These are phyloP conservation scores for Lumbricus terrestris DNA, from an alignment of 2,888 invertebrate genomes.

Conservation along the genomic window DNA sequence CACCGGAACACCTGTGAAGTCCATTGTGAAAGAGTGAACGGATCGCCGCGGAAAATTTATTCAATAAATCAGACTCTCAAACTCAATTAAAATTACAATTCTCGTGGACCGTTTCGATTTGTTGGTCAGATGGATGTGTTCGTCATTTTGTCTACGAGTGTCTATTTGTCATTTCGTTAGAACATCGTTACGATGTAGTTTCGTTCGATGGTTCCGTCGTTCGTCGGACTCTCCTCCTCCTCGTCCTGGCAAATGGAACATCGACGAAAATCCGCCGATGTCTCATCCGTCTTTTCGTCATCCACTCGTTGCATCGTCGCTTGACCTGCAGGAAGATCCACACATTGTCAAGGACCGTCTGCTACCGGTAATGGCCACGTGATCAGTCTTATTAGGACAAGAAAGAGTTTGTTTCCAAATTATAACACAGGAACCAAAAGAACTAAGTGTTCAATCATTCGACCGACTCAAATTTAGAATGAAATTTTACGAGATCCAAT, in stretches of 20 bases:
- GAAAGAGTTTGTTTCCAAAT: not conserved
- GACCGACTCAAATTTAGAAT: not conserved
- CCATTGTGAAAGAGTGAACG: not conserved
- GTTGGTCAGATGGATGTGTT: too few species aligned
- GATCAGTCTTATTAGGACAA: not conserved
- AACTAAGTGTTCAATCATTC: not conserved
- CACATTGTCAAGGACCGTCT: not conserved
- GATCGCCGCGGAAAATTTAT: not conserved
- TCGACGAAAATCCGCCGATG: not conserved
- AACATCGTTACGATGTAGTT: slow-evolving; percentile 5
- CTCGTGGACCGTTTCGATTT: not conserved
- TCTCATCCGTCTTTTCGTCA: not conserved
- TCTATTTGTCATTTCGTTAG: not conserved
- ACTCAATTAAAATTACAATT: not conserved
- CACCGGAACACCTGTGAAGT: too few species aligned
- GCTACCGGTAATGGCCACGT: not conserved
- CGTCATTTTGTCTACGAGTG: not conserved
- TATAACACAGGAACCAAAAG: not conserved
- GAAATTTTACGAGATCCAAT: not conserved
- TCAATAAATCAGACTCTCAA: not conserved
- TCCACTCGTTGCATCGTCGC: not conserved
- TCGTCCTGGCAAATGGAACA: not conserved
- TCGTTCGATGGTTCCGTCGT: not conserved
- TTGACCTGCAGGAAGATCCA: not conserved
- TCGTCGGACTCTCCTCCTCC: not conserved